These are phyloP conservation scores for Nansenia antarctica DNA, from an alignment of 2,113 vertebrate species.

Conservation along the genomic window DNA sequence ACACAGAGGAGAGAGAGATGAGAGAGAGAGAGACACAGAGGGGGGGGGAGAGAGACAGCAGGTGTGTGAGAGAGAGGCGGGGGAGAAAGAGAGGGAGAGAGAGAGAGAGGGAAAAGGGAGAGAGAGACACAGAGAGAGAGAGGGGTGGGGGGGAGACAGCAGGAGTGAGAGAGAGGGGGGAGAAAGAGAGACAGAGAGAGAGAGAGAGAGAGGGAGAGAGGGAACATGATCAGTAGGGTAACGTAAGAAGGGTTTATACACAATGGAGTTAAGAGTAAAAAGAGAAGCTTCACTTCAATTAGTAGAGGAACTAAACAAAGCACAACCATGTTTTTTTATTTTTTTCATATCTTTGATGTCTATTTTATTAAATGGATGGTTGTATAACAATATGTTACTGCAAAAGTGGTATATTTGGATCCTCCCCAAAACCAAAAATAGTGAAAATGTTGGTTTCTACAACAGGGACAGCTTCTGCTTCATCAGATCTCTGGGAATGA, in stretches of 20 bases:
- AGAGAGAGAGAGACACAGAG: no score
- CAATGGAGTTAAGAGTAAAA: not conserved
- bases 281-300: no score
- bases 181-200: conserved; percentile 11
- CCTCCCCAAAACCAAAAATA: no score
- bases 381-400: no score
- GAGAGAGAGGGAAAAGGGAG: conserved; percentile 9
- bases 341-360: no score
- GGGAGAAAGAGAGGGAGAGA: conserved; percentile 13
- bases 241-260: not conserved
- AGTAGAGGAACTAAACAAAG: no score
- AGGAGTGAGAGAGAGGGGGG: conserved; percentile 13
- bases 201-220: conserved; percentile 1
- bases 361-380: no score
- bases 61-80: conserved; percentile 74
- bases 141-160: conserved; percentile 6
- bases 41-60: conserved; percentile 90
- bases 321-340: no score
- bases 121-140: conserved; percentile 17
- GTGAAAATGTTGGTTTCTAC: no score
- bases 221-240: not conserved
- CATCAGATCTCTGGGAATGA: no score
- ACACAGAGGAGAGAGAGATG: not conserved
- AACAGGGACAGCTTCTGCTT: no score
- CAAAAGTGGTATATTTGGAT: no score